Percentiles rank a stretch among this genome's conserved stretches.
phyloP scores from a whole-genome alignment of 2,797 vertebrate species.

The Chaenodraco wilsoni region DNA sequence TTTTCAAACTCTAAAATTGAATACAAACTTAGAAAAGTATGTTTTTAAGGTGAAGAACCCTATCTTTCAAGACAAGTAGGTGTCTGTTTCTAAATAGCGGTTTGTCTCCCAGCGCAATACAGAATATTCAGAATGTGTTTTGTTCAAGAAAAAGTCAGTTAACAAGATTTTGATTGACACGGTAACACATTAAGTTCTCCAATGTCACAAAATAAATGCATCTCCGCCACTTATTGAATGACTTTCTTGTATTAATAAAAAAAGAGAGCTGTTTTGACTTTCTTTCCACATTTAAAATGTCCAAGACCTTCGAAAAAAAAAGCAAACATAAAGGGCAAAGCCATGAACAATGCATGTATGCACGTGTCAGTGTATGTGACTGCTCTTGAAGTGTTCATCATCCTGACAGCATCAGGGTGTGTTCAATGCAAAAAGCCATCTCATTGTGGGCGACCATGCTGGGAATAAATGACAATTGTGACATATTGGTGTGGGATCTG shows the following conservation, averaged over 20 bases:
- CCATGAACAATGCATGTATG: constrained; percentile 40
- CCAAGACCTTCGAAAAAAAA: neutral
- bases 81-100: constrained; percentile 49
- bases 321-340: constrained; percentile 32
- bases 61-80: constrained; percentile 30
- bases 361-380: constrained; percentile 30
- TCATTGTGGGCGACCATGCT: constrained; percentile 72
- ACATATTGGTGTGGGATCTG: constrained; percentile 83
- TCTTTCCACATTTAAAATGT: constrained; percentile 9
- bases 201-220: constrained; percentile 24
- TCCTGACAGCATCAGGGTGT: constrained; percentile 62
- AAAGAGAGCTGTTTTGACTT: constrained; percentile 19
- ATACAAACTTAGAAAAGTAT: neutral
- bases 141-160: constrained; percentile 16
- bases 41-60: constrained; percentile 26
- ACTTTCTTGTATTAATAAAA: constrained; percentile 15
- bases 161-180: constrained; percentile 37
- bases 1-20: constrained; percentile 19
- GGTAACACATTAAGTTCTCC: constrained; percentile 25
- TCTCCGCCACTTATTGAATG: constrained; percentile 36
- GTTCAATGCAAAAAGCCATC: constrained; percentile 68
- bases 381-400: constrained; percentile 67
- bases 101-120: constrained; percentile 8
- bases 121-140: constrained; percentile 26
- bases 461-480: constrained; percentile 83